These are phyloP conservation scores for Pseudanteris insignis DNA, from an alignment of 2,888 invertebrate species.

Conservation along the genomic window DNA sequence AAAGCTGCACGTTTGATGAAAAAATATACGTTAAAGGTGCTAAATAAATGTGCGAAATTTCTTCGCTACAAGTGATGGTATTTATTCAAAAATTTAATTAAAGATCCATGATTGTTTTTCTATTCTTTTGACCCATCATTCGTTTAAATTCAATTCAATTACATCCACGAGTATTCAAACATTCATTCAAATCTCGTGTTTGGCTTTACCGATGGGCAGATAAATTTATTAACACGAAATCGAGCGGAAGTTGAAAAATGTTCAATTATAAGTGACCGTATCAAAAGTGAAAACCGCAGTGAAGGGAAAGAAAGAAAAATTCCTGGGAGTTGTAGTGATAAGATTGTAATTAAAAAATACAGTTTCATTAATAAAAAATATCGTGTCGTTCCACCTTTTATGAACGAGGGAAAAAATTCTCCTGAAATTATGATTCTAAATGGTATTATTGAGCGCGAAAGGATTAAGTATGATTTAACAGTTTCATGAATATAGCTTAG, in stretches of 20 bases:
- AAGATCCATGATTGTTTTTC: not conserved
- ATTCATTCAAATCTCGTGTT: too few species aligned
- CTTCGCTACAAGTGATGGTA: constrained; percentile 1
- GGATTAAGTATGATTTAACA: constrained; percentile 9
- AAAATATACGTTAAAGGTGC: constrained; percentile 1
- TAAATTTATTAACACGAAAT: too few species aligned
- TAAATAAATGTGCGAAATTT: not conserved
- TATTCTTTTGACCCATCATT: not conserved
- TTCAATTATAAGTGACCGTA: too few species aligned
- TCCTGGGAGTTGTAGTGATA: too few species aligned
- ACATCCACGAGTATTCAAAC: too few species aligned
- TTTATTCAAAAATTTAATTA: constrained; percentile 1
- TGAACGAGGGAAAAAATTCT: not conserved
- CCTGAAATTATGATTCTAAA: constrained; percentile 4
- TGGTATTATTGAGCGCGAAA: constrained; percentile 3
- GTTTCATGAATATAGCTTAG: constrained; percentile 9
- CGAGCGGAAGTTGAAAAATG: too few species aligned
- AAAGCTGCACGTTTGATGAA: constrained; percentile 7
- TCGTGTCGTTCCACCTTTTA: too few species aligned
- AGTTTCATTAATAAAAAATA: not conserved
- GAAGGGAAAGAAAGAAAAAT: too few species aligned
- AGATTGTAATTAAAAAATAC: too few species aligned
- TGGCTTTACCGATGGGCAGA: too few species aligned
- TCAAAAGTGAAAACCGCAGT: too few species aligned
- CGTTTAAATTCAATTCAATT: too few species aligned